Base-by-base conservation (phyloP, 2,888 invertebrate species). In the Drosophila atripex region DNA sequence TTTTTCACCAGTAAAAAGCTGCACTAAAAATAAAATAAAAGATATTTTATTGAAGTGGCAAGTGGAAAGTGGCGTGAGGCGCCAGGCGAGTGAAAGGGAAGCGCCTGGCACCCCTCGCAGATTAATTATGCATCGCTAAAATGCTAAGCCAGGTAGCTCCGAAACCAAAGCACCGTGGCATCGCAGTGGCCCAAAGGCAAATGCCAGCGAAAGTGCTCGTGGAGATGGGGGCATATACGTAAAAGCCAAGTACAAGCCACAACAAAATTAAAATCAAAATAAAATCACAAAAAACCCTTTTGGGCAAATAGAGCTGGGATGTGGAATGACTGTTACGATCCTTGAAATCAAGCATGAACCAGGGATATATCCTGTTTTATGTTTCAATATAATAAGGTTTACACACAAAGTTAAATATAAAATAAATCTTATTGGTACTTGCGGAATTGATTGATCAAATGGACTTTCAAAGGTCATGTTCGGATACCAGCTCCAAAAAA, bases 1-100 rank as follows among this genome's bases (percentile, higher is more conserved):
- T 82, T 83, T 88, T 84, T 88, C 78, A 80, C 28, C 68, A 66
- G 30, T 64, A 53, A 66, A 86, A 86, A 80, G 88, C 80, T 72
- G 51, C 87, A 84, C 84, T 84, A 88, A 84, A 84, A 84, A 88
- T 65, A 80, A 87, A 86, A 84, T 84, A 86, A 86, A 80, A 80
- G 78, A 86, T 60, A 68, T 86, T 86, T 76, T 82, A 86, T 84
- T 88, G 86, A 83, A 83, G 83, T 88, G 84, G 73, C 77, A 32
- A 38, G 39, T 88, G 84, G 73, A 76, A 32, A 38, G 39, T 41
- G 39, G 16, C 9, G 18, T 16, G 39, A 18, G 11, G 35, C 39
- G 45, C 41, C 21, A 45, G 61, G 28, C 28, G 43, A 55, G 47
- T 21, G 56, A 54, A 39, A 30, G 52, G 45, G 69, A 43, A 60